Percentiles rank a stretch among this genome's conserved stretches.
Conservation (phyloP, 2,888 invertebrate species). For the Polydrusus cervinus region DNA sequence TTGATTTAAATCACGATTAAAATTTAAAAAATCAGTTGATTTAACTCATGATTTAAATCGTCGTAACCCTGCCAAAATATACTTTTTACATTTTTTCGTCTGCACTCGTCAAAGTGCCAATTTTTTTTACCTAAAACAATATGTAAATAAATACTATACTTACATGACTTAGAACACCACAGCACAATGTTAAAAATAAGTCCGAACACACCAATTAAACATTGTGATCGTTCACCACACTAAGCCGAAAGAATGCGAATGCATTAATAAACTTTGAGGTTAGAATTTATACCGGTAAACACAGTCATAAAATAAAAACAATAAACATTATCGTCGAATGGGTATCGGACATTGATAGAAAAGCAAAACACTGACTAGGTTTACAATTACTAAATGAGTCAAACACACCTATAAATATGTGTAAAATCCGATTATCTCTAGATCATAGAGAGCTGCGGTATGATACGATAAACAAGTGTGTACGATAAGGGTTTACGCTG, state of each 20-base stretch:
- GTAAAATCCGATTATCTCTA: slow-evolving; percentile 38
- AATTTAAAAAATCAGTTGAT: too few relatives aligned
- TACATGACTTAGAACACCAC: neutral
- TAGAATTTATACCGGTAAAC: slow-evolving; percentile 17
- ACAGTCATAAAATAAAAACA: neutral
- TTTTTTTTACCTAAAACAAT: too few relatives aligned
- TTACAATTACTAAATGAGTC: slow-evolving; percentile 19
- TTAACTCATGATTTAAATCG: too few relatives aligned
- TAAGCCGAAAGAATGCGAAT: neutral
- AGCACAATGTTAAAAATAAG: neutral
- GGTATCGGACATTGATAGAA: slow-evolving; percentile 15
- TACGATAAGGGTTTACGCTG: neutral
- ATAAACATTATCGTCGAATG: neutral
- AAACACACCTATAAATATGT: slow-evolving; percentile 43
- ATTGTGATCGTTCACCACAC: neutral
- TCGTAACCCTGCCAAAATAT: too few relatives aligned
- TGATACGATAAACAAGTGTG: slow-evolving; percentile 1
- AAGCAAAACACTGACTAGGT: neutral
- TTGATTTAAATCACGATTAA: too few relatives aligned
- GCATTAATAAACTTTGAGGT: neutral
- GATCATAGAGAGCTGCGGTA: slow-evolving; percentile 18
- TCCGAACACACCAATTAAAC: neutral
- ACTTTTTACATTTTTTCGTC: too few relatives aligned
- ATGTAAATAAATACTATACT: too few relatives aligned
- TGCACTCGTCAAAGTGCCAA: too few relatives aligned